phyloP scores from a whole-genome alignment of 2,113 vertebrate genomes.

The Sebastes schlegelii region DNA sequence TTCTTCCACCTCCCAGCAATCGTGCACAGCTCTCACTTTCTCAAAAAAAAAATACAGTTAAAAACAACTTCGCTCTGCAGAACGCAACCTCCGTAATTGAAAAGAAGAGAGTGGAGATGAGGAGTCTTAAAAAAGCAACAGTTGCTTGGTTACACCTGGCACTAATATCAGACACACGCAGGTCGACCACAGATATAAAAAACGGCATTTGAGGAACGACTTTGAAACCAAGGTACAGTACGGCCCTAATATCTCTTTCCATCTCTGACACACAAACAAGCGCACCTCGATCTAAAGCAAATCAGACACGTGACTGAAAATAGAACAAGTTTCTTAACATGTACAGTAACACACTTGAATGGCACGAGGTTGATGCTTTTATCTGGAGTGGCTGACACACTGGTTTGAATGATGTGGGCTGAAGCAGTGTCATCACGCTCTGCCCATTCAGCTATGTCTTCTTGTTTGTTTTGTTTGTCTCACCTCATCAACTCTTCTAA shows the following conservation, averaged over 20 bases:
- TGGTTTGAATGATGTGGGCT: conserved; percentile 7
- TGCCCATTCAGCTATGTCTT: background rate
- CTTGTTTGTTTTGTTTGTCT: background rate
- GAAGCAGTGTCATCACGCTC: background rate
- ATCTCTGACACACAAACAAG: background rate
- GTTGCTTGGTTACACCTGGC: conserved; percentile 74
- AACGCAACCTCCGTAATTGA: conserved; percentile 47
- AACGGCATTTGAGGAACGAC: conserved; percentile 7
- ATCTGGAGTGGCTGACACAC: background rate
- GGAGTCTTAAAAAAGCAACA: conserved; percentile 62
- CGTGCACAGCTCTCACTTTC: background rate
- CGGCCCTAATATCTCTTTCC: background rate
- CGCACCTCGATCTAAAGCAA: background rate
- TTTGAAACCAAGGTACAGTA: conserved; percentile 5
- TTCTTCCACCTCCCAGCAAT: conserved; percentile 14
- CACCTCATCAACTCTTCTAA: too few relatives aligned
- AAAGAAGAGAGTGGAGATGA: conserved; percentile 34
- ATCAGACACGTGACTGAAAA: background rate
- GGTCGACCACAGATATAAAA: conserved; percentile 23
- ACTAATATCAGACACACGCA: conserved; percentile 46
- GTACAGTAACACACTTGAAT: background rate
- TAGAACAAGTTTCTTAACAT: conserved; percentile 1
- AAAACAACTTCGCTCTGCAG: background rate
- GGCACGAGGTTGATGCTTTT: background rate
- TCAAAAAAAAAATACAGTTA: too few relatives aligned